Evolutionary conservation across 2,113 vertebrate genomes (phyloP).

Genomic region (Pelodiscus sinensis): DNA sequence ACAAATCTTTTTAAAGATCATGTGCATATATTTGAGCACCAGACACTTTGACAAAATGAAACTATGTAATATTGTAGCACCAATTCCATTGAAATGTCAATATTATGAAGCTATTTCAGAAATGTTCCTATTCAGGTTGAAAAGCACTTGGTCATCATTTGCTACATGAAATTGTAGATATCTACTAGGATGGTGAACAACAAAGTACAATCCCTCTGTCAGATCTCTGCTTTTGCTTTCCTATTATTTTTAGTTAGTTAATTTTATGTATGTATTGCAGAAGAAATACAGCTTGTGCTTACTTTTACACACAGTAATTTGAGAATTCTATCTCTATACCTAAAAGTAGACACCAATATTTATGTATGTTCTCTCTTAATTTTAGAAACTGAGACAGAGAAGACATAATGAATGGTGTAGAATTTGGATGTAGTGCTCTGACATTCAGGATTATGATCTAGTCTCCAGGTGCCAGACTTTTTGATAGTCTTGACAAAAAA

Average conservation of each 20-base stretch:
- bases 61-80: background rate
- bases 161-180: conserved; percentile 31
- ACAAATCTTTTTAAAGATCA: background rate
- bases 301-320: background rate
- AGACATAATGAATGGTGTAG: background rate
- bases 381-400: conserved; percentile 11
- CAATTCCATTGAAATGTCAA: conserved; percentile 18
- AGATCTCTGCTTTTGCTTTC: background rate
- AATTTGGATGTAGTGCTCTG: background rate
- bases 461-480: background rate
- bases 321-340: background rate
- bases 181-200: background rate
- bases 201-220: background rate
- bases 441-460: background rate
- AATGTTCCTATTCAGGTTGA: conserved; percentile 26
- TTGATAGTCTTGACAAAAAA: background rate
- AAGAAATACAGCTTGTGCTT: background rate
- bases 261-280: background rate
- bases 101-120: background rate
- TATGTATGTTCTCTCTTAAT: background rate
- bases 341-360: background rate
- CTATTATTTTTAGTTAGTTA: background rate
- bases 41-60: background rate
- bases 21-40: background rate
- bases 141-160: conserved; percentile 28